Evolutionary conservation across 1,140 invertebrate species (phyloP), one percentile per base, ranked within the genome.

Genomic region (Patella vulgata): DNA sequence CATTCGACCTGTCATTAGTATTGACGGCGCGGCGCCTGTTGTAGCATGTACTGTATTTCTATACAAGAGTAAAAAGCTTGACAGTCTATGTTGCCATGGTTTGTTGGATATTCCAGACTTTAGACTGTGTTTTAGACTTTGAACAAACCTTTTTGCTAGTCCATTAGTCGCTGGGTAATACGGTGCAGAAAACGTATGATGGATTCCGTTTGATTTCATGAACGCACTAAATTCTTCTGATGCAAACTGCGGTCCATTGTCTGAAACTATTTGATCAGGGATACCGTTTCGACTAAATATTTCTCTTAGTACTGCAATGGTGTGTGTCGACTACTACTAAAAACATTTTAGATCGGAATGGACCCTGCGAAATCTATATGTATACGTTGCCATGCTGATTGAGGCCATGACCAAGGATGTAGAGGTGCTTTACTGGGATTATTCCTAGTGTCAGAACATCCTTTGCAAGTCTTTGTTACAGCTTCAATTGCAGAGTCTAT

Each of bases 351-450:
- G 71, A 14, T 76, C 17, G 71, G 56, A 14, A 86, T 75, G 5
- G 82, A 81, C 19, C 82, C 83, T 19, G 77, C 77, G 72, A 77
- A 84, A 75, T 87, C 85, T 8, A 81, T 59, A 67, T 85, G 85
- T 68, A 78, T 47, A 36, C 64, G 48, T 19, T 52, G 47, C 81
- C 78, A 84, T 6, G 77, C 74, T 27, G 11, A 69, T 74, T 9
- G 80, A 57, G 44, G 84, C 74, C 53, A 74, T 55, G 46, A 63
- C 85, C 85, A 87, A 0, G 65, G 61, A 51, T 73, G 63, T 3
- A 70, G 17, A 12, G 67, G 56, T 31, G 44, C 72, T 56, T 52
- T 67, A 47, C 51, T 25, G 4, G 65, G 72, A 54, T 75, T 66
- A 19, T 66, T 46, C 3, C 42, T n/a, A 48, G 23, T 27, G 50